These are phyloP conservation scores for Eilema sororculum DNA, from an alignment of 2,888 invertebrate species.

Conservation along the genomic window DNA sequence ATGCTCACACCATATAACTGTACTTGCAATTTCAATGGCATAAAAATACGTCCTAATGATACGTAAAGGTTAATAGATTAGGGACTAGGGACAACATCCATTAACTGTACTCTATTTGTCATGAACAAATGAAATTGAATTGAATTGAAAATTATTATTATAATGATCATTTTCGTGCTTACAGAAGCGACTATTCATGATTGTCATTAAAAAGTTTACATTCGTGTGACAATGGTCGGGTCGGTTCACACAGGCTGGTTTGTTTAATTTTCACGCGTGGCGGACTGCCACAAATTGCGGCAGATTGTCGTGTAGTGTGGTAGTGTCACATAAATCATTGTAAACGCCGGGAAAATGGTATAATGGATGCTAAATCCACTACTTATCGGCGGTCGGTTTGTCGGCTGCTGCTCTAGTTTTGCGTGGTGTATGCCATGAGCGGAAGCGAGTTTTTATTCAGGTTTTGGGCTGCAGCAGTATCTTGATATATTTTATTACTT, in stretches of 20 bases:
- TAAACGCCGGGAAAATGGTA: constrained; percentile 67
- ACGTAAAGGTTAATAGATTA: no score
- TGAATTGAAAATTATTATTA: constrained; percentile 34
- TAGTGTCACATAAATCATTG: constrained; percentile 71
- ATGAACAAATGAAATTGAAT: constrained; percentile 23
- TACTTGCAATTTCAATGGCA: no score
- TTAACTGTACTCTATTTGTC: neutral
- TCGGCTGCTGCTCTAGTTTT: constrained; percentile 60
- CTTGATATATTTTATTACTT: neutral
- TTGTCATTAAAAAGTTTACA: constrained; percentile 50
- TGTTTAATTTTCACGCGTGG: constrained; percentile 57
- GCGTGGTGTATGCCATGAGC: constrained; percentile 37
- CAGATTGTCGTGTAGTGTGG: constrained; percentile 50
- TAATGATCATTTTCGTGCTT: constrained; percentile 31
- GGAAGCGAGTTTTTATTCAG: constrained; percentile 17
- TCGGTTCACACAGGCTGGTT: constrained; percentile 52
- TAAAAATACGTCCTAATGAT: no score
- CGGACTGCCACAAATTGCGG: constrained; percentile 51
- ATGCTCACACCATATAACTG: no score
- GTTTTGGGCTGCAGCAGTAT: neutral
- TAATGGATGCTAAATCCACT: constrained; percentile 77
- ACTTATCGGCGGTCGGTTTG: constrained; percentile 66
- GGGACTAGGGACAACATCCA: neutral
- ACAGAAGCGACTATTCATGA: constrained; percentile 41
- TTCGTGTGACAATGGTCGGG: constrained; percentile 47